A percentile compares a stretch with the other conserved stretches of the same genome.
Evolutionary conservation across 2,888 invertebrate genomes (phyloP).

Genomic region (Cantharis rufa): DNA sequence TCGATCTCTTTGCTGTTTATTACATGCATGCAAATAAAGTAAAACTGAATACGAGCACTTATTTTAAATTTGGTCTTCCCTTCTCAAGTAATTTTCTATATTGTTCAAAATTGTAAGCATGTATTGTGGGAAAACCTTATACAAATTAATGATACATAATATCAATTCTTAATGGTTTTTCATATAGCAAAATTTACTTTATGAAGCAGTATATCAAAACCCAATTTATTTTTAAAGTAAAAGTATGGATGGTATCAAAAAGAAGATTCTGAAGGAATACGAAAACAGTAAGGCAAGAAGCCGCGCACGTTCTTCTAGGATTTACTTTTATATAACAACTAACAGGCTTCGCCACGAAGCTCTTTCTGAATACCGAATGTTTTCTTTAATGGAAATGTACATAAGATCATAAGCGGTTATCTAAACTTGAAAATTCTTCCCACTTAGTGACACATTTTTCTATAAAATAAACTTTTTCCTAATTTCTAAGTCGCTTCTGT

Average conservation of each 20-base stretch:
- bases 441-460: not conserved
- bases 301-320: conserved; percentile 51
- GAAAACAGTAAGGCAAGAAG: conserved; percentile 46
- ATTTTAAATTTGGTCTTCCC: conserved; percentile 1
- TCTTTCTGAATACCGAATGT: conserved; percentile 51
- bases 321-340: conserved; percentile 55
- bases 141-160: not conserved
- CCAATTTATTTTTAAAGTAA: conserved; percentile 47
- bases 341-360: conserved; percentile 52
- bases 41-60: conserved; percentile 24
- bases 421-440: conserved; percentile 19
- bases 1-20: conserved; percentile 34
- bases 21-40: conserved; percentile 28
- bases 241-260: conserved; percentile 44
- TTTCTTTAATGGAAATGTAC: conserved; percentile 54
- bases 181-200: conserved; percentile 30
- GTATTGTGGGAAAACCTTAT: not conserved
- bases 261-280: conserved; percentile 44
- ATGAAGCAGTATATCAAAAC: conserved; percentile 42
- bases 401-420: conserved; percentile 49
- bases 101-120: not conserved
- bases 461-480: not conserved
- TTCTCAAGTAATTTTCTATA: conserved; percentile 1
- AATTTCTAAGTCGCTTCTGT: not conserved
- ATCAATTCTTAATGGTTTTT: conserved; percentile 23